Base-by-base conservation (phyloP, 2,888 invertebrate genomes). In the Apotomis turbidana region DNA sequence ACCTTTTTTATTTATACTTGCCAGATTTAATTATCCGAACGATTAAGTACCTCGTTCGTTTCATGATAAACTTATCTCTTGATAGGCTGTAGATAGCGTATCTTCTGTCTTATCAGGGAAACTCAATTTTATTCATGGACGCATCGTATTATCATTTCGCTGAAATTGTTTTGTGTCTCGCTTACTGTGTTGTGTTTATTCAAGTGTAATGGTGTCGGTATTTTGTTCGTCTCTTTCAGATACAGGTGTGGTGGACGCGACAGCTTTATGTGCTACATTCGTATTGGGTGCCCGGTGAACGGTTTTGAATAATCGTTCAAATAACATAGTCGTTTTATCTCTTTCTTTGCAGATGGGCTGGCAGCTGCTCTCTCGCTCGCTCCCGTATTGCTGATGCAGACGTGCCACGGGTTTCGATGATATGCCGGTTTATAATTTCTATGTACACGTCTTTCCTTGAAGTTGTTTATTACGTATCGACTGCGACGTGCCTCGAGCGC, bases 261-360 rank as follows among this genome's bases (percentile, higher is more conserved):
- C 78, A 81, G 89, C 89, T 90, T 89, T 87, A 76, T 89, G 90
- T 90, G 85, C 87, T 70, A 81, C 84, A 80, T 79, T 77, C 76
- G 75, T 76, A 74, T 79, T 82, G 83, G 85, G 81, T 77, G 76
- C 72, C 81, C 79, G 90, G 93, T 91, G 87, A 85, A 86, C 82
- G 89, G 87, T 84, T 78, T 78, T 78, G 78, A 79, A 80, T 80
- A 78, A 84, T 83, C 77, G 77, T 76, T 83, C 81, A 75, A 89
- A 84, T 91, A 90, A 90, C 87, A 83, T 82, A 79, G 74, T 79
- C 84, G 82, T 88, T 87, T 83, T 90, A 86, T 93, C 90, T 93
- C 91, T 92, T 79, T 92, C 89, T 90, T 93, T 93, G 74, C 93
- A 93, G 93, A 90, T 92, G 83, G 84, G 80, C 80, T 79, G 81